These are phyloP conservation scores for Saturnia japonica DNA, from an alignment of 2,888 invertebrate genomes.

Conservation along the genomic window DNA sequence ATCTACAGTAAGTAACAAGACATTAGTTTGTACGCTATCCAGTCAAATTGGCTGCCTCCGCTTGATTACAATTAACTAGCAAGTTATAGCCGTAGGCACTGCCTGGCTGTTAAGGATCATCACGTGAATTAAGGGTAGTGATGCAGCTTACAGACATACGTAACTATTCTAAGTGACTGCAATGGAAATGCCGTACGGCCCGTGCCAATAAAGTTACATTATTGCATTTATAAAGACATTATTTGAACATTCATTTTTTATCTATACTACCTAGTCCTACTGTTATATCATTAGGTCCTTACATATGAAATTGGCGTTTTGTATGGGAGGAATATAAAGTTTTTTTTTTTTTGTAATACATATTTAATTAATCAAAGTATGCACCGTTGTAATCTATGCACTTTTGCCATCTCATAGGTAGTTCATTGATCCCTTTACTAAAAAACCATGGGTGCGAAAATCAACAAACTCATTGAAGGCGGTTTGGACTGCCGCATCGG, in stretches of 20 bases:
- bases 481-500: too few species aligned
- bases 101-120: constrained; percentile 18
- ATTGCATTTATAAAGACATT: background rate
- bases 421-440: too few species aligned
- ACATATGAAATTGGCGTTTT: too few species aligned
- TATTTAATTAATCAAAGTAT: too few species aligned
- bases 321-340: too few species aligned
- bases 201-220: too few species aligned
- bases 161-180: constrained; percentile 4
- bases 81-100: constrained; percentile 47
- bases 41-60: constrained; percentile 62
- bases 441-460: too few species aligned
- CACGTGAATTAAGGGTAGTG: constrained; percentile 18
- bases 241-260: background rate
- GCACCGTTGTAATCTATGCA: too few species aligned
- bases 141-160: background rate
- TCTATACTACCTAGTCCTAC: background rate
- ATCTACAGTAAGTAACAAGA: constrained; percentile 52
- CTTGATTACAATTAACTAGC: constrained; percentile 70
- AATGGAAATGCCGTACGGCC: background rate
- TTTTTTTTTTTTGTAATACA: too few species aligned
- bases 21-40: constrained; percentile 52
- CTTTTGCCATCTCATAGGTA: too few species aligned
- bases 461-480: too few species aligned
- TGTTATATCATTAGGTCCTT: too few species aligned